Evolutionary conservation across 2,797 vertebrate species (phyloP), one percentile per base, ranked within the genome.

Genomic region (Florisuga fusca): DNA sequence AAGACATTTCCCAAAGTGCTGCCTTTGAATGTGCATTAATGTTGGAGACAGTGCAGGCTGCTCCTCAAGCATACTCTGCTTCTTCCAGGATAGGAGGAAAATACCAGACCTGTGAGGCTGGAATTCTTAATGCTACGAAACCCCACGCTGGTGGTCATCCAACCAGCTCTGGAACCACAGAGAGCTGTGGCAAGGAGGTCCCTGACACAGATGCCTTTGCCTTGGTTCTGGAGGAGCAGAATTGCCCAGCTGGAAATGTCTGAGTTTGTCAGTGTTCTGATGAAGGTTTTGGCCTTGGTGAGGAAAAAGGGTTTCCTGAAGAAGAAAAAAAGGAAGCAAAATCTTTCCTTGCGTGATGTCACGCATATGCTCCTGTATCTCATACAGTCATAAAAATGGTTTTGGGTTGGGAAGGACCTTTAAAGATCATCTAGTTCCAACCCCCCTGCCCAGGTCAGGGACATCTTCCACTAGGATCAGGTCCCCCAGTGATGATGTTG

Each of bases 401-500:
- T 25, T 83, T 50, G 51, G 33, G 16, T 54, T 84, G 77, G 55
- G 83, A 61, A 23, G 10, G 51, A 48, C 36, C 29, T 63, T 45
- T 46, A 46, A 45, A 75, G 34, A 31, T 41, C 14, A 33, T n/a
- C 6, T 59, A 31, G 15, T 61, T 73, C 43, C 34, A 27, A 2
- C 7, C 5, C 15, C 9, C 6, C 25, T 61, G 43, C 64, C n/a
- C 2, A 11, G 20, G 29, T 12, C 34, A 62, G 46, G 53, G 62
- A 27, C 31, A 15, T 1, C 23, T 88, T 58, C 5, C 53, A 12
- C 23, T 58, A 27, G 20, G 20, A 6, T 15, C 3, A 4, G 9
- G 22, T n/a, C 55, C 31, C 29, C 79, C 22, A 19, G 0, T 18
- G 19, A 8, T 29, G 15, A 25, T 0, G 0, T 55, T 2, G 22